Base-by-base conservation (phyloP, 2,888 invertebrate genomes). In the Lasioglossum zephyrum region DNA sequence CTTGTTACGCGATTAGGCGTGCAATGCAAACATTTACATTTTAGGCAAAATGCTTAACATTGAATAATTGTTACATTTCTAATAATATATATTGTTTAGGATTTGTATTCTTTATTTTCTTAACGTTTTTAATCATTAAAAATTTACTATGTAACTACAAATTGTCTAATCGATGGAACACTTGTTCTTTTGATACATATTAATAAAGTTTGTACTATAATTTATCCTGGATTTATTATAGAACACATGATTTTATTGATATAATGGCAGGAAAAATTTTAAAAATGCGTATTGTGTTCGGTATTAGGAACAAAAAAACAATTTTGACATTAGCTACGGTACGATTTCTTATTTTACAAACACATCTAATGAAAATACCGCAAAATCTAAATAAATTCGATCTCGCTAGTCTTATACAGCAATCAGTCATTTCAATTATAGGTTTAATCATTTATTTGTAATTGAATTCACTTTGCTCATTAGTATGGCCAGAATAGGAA, bases 401-500 rank as follows among this genome's bases (percentile, higher is more conserved):
- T 63, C 31, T 63, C 1, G 63, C 31, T 31, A 63, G 2, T 63
- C 63, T 31, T 31, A 63, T 16, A 63, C 26, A 2, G 31, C 31
- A 63, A 63, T 13, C 31, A 31, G 31, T 31, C 63, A 63, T 16
- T 63, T 63, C 5, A 31, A 16, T 63, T 31, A 31, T 63, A 63
- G 16, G 13, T 31, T 63, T 18, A 63, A 66, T 36, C 9, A 66
- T 36, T 39, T 3, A 31, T 66, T 66, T 39, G 22, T 39, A 39
- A 66, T 39, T 66, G 8, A 36, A 66, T 66, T 36, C 66, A 66
- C 8, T 9, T 9, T 22, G 36, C 3, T 66, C 9, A 18, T 66
- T 66, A 18, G 31, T 36, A 22, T 69, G 22, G 72, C 16, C n/a
- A 49, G n/a, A 73, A 73, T 53, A 36, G 63, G 63, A 72, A 39